These are phyloP conservation scores for Macropus fuliginosus DNA, from an alignment of 2,797 vertebrate species.

Conservation along the genomic window DNA sequence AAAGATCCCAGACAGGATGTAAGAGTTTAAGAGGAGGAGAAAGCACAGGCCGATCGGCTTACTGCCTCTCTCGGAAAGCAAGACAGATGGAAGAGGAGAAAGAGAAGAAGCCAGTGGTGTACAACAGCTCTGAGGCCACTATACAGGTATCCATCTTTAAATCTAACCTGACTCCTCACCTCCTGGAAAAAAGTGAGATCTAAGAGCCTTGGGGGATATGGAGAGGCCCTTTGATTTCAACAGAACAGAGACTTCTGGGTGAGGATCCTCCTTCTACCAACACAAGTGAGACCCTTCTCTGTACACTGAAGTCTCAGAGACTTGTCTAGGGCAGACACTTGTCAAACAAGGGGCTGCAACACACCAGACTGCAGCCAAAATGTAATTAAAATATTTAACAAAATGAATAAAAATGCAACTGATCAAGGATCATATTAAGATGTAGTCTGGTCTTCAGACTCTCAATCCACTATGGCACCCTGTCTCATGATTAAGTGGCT, in stretches of 20 bases:
- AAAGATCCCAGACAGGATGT: not conserved
- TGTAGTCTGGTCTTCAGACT: not conserved
- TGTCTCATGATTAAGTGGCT: not conserved
- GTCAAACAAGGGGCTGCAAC: not conserved
- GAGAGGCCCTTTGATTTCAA: not conserved
- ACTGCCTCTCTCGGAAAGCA: not conserved
- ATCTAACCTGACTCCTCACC: not conserved
- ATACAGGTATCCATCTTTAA: not conserved
- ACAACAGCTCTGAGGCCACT: not conserved
- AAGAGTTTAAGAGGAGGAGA: not conserved
- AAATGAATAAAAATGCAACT: not conserved
- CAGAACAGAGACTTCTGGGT: not conserved
- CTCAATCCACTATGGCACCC: not conserved
- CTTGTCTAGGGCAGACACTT: not conserved
- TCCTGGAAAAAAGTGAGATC: not conserved
- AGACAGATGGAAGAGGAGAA: not conserved
- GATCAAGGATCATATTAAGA: not conserved
- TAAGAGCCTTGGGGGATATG: fast-evolving
- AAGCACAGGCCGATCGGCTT: not conserved
- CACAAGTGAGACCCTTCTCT: not conserved
- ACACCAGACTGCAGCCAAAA: not conserved
- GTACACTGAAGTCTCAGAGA: not conserved
- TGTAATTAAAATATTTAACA: not conserved
- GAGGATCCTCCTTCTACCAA: not conserved
- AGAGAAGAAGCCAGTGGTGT: not conserved